Base-by-base conservation (phyloP, 2,797 vertebrate species). In the Siniperca scherzeri region DNA sequence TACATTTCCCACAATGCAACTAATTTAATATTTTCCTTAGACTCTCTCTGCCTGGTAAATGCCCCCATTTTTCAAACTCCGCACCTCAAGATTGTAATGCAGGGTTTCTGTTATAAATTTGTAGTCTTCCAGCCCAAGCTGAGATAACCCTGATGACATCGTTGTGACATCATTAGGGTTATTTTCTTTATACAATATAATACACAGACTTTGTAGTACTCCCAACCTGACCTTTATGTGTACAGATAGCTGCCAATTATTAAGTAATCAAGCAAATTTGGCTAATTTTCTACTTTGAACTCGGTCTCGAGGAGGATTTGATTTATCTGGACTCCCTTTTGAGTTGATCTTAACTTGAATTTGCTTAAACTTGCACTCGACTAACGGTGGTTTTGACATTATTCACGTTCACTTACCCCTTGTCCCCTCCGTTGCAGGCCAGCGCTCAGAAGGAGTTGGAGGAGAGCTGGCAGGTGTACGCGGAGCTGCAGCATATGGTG, bases 381-480 rank as follows among this genome's bases (percentile, higher is more conserved):
- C 42, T 42, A 42, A 42, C 3, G 13, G 42, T 44, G 13, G 13
- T 44, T 44, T 44, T 14, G 42, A 44, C 42, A 44, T 3, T 44
- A 9, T 19, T 48, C 1, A 50, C 13, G 16, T 38, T 22, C 0
- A 25, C 16, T 1, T 22, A 3, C 25, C 5, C 7, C 33, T 0
- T 14, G 19, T 17, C 27, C 13, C 5, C 1, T 22, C 21, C 11
- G 21, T 40, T 53, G 40, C 88, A 96, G 95, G 75, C 89, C 76
- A 91, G 87, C 14, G 82, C 94, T 66, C 95, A 96, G 93, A 94
- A 72, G 77, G 96, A 97, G 89, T 44, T 96, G 74, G 95, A 96
- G 92, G 96, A 97, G 53, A 96, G 96, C 92, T 96, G 96, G 96
- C 90, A 92, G 87, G 94, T 96, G 53, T 96, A 95, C 1, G 95